Evolutionary conservation across 2,888 invertebrate genomes (phyloP).

Genomic region (Drosophila leonis): DNA sequence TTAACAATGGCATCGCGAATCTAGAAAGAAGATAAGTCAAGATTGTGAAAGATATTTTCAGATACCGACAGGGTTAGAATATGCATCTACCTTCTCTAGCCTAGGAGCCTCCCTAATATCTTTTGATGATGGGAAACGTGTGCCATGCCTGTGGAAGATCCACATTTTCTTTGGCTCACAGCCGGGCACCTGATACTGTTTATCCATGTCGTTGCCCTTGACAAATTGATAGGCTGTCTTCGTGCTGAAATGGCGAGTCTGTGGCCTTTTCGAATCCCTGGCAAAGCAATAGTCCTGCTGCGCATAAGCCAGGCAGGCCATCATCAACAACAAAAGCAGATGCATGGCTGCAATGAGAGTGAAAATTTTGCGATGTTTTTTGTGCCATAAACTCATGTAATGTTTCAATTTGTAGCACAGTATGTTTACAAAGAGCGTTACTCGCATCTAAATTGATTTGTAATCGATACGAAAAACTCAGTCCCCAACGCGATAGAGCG

Average conservation of each 20-base stretch:
- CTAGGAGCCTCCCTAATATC: slow-evolving; percentile 87
- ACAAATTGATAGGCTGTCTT: slow-evolving; percentile 92
- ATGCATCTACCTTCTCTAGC: slow-evolving; percentile 86
- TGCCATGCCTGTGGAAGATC: slow-evolving; percentile 90
- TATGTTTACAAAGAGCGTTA: slow-evolving; percentile 22
- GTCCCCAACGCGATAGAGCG: too few species aligned
- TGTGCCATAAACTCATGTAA: slow-evolving; percentile 50
- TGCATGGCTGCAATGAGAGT: slow-evolving; percentile 56
- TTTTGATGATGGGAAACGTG: slow-evolving; percentile 88
- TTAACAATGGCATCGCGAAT: slow-evolving; percentile 87
- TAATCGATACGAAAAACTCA: slow-evolving; percentile 21
- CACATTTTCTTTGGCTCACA: slow-evolving; percentile 91
- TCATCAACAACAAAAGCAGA: slow-evolving; percentile 54
- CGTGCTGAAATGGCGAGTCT: slow-evolving; percentile 87
- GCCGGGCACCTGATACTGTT: slow-evolving; percentile 88
- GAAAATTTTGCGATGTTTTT: slow-evolving; percentile 19
- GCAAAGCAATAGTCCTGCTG: slow-evolving; percentile 83
- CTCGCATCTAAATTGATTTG: slow-evolving; percentile 57
- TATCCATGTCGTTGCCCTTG: slow-evolving; percentile 87
- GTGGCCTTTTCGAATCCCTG: slow-evolving; percentile 79
- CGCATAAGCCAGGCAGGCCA: slow-evolving; percentile 47
- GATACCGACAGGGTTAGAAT: not conserved
- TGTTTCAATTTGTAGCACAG: slow-evolving; percentile 67
- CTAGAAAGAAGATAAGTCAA: slow-evolving; percentile 43
- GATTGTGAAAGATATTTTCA: too few species aligned